These are phyloP conservation scores for Euproctis similis DNA, from an alignment of 2,888 invertebrate genomes.

Conservation along the genomic window DNA sequence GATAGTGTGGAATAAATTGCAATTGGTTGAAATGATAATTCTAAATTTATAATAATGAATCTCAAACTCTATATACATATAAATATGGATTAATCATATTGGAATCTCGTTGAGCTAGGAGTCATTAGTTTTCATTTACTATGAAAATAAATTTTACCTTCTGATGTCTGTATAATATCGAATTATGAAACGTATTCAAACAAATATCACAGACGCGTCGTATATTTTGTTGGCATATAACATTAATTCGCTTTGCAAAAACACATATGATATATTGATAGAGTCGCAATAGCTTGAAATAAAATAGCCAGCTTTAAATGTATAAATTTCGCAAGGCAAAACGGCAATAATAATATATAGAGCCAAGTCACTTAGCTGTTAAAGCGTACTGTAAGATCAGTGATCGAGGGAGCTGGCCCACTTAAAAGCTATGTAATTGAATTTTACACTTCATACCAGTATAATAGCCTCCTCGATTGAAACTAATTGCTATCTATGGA, in stretches of 20 bases:
- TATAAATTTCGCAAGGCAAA: conserved; percentile 14
- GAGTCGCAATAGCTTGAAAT: conserved; percentile 15
- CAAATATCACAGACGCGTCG: conserved; percentile 11
- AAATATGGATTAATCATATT: too few relatives aligned
- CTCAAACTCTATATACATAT: too few relatives aligned
- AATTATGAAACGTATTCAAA: conserved; percentile 11
- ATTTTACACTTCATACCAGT: conserved; percentile 8
- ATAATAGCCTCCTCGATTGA: conserved; percentile 4
- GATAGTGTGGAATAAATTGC: too few relatives aligned
- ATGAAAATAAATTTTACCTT: too few relatives aligned
- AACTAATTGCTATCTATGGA: conserved; percentile 7
- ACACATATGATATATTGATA: conserved; percentile 7
- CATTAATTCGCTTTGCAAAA: conserved; percentile 22
- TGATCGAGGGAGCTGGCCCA: conserved; percentile 3
- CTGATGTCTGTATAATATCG: conserved; percentile 18
- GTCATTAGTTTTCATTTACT: too few relatives aligned
- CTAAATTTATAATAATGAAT: too few relatives aligned
- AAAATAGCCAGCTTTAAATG: conserved; percentile 5
- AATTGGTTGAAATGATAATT: too few relatives aligned
- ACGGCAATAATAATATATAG: conserved; percentile 5
- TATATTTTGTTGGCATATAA: conserved; percentile 16
- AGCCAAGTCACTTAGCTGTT: background rate
- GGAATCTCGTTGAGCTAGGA: too few relatives aligned
- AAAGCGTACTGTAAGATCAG: conserved; percentile 1
- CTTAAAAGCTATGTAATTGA: conserved; percentile 6